phyloP scores from a whole-genome alignment of 2,113 vertebrate species.

The Paedocypris sp. region DNA sequence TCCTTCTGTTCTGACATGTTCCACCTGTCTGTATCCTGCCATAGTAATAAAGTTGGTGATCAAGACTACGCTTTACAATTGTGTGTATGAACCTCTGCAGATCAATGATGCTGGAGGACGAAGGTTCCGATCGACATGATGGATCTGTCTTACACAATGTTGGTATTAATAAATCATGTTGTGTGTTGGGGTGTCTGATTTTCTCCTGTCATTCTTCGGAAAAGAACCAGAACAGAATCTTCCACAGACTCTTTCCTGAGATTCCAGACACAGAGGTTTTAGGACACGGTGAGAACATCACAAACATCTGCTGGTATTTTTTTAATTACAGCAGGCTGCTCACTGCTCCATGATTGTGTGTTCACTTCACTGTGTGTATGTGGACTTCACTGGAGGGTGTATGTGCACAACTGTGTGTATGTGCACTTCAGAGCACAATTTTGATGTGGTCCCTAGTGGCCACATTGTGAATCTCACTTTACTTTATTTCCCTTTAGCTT shows the following conservation, averaged over 20 bases:
- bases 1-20: too few relatives aligned
- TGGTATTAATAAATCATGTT: too few relatives aligned
- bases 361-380: not conserved
- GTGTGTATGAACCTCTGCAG: conserved; percentile 28
- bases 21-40: too few relatives aligned
- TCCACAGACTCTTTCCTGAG: conserved; percentile 65
- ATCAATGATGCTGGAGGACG: conserved; percentile 37
- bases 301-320: not conserved
- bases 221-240: conserved; percentile 49
- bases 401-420: too few relatives aligned
- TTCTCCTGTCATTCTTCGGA: not conserved
- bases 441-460: too few relatives aligned
- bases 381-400: too few relatives aligned
- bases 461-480: too few relatives aligned
- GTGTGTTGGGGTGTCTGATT: conserved; percentile 3
- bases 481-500: too few relatives aligned
- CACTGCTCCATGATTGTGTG: too few relatives aligned
- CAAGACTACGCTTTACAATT: not conserved
- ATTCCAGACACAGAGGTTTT: conserved; percentile 51
- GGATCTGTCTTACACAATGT: not conserved
- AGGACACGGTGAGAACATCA: conserved; percentile 52
- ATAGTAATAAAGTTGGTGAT: not conserved
- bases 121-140: conserved; percentile 17
- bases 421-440: too few relatives aligned
- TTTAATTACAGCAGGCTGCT: conserved; percentile 5